phyloP scores from a whole-genome alignment of 1,140 invertebrate genomes.

The Kradibia gibbosae region DNA sequence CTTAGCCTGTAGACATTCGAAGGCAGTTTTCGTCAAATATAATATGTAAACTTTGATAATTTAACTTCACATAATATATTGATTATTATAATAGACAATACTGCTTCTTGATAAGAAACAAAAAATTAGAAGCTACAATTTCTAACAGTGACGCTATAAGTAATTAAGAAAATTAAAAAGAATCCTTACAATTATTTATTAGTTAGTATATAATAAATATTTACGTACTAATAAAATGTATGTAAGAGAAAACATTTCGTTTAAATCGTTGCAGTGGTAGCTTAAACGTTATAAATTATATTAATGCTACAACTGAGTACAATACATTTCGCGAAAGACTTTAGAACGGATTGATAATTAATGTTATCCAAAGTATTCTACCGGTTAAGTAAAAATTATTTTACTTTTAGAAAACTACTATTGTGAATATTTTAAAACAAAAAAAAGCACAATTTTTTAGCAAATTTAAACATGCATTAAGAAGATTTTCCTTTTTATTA shows the following conservation, averaged over 20 bases:
- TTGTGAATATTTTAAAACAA: no score
- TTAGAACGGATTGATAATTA: not conserved
- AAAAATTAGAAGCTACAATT: slow-evolving; percentile 49
- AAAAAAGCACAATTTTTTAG: no score
- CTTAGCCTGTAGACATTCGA: not conserved
- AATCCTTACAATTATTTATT: slow-evolving; percentile 54
- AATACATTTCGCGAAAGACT: slow-evolving; percentile 41
- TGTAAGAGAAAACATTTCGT: not conserved
- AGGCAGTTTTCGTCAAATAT: not conserved
- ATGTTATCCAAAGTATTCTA: slow-evolving; percentile 29
- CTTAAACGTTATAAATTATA: slow-evolving; percentile 22
- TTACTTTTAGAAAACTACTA: no score
- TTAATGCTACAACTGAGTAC: not conserved
- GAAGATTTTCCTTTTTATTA: no score
- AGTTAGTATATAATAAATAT: slow-evolving; percentile 51
- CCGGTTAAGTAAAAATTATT: no score
- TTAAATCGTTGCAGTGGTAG: not conserved
- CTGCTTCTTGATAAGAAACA: slow-evolving; percentile 55
- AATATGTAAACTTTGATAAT: slow-evolving; percentile 9
- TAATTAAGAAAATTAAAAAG: slow-evolving; percentile 29
- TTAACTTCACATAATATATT: slow-evolving; percentile 49
- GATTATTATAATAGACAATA: slow-evolving; percentile 69
- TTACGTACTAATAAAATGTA: slow-evolving; percentile 13
- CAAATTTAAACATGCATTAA: no score
- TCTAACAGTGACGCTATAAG: slow-evolving; percentile 44